Conservation (phyloP, 2,113 vertebrate genomes). For the Himantopus leucocephalus region DNA sequence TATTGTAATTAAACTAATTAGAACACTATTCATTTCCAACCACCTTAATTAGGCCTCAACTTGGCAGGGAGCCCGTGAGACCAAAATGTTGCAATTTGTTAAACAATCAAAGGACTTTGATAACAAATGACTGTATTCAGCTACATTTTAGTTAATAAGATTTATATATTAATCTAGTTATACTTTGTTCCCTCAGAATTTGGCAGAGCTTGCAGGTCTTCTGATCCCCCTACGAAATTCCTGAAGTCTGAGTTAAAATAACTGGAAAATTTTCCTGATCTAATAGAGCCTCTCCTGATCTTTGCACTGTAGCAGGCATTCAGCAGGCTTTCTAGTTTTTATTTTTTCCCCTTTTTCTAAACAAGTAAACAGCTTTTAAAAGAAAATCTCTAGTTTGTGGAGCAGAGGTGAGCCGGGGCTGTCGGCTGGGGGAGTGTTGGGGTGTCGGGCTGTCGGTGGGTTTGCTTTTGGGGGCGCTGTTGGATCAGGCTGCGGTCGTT, state of each 20-base stretch:
- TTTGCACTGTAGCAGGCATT: background rate
- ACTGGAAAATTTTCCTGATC: constrained; percentile 60
- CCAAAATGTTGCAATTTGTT: constrained; percentile 75
- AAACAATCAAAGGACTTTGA: constrained; percentile 73
- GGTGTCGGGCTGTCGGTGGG: background rate
- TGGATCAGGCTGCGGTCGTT: constrained; percentile 56
- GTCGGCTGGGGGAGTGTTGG: background rate
- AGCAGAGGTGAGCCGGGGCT: background rate
- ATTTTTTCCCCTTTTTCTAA: background rate
- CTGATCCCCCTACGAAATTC: constrained; percentile 65
- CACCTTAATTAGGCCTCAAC: constrained; percentile 75
- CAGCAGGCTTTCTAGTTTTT: background rate
- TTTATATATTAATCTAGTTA: constrained; percentile 78
- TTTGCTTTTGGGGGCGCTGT: constrained; percentile 79
- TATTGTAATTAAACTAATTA: constrained; percentile 83
- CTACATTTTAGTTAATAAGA: constrained; percentile 76
- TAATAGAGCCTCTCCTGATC: background rate
- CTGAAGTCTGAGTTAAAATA: constrained; percentile 68
- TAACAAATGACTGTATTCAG: constrained; percentile 77
- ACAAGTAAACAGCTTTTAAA: constrained; percentile 27
- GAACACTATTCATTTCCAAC: constrained; percentile 77
- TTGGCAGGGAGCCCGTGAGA: constrained; percentile 74
- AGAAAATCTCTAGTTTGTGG: background rate
- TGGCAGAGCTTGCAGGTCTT: constrained; percentile 65
- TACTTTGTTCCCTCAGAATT: constrained; percentile 67